A percentile compares a stretch with the other conserved stretches of the same genome.
These are phyloP conservation scores for Tetragnatha montana DNA, from an alignment of 2,888 invertebrate species.

Conservation along the genomic window DNA sequence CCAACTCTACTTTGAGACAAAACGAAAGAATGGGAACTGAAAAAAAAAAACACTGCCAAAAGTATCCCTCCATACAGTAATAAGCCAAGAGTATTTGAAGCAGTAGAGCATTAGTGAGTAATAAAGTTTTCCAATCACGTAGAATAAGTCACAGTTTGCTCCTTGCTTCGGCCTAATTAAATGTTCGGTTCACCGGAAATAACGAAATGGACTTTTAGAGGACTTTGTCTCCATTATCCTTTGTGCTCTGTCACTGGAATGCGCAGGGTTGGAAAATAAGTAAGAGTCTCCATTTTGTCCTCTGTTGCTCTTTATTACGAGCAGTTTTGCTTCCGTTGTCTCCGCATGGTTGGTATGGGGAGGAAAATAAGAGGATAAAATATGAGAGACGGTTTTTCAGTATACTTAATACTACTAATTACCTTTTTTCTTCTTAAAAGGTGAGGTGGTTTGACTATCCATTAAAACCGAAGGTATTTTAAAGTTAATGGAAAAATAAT, in stretches of 20 bases:
- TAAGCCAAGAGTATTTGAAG: neutral
- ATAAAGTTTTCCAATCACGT: conserved; percentile 54
- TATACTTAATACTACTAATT: too few species aligned
- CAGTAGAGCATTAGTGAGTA: conserved; percentile 10
- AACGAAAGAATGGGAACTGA: neutral
- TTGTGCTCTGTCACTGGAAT: neutral
- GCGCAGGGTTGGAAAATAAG: neutral
- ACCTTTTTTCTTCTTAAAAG: too few species aligned
- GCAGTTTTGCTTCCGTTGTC: neutral
- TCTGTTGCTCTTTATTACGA: neutral
- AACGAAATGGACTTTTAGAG: conserved; percentile 33
- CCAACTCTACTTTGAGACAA: neutral
- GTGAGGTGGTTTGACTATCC: too few species aligned
- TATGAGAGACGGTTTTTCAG: too few species aligned
- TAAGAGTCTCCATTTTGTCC: neutral
- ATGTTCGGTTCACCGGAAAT: conserved; percentile 46
- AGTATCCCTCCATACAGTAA: neutral
- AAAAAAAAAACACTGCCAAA: neutral
- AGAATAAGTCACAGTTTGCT: conserved; percentile 42
- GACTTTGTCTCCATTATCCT: conserved; percentile 43
- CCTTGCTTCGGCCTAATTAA: conserved; percentile 27
- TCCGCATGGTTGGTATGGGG: too few species aligned
- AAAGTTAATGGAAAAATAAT: too few species aligned
- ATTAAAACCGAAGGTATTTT: too few species aligned
- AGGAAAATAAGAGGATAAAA: too few species aligned